A percentile compares a stretch with the other conserved stretches of the same genome.
phyloP scores from a whole-genome alignment of 64 coral and sea anemone species.

The Catalaphyllia jardinei region DNA sequence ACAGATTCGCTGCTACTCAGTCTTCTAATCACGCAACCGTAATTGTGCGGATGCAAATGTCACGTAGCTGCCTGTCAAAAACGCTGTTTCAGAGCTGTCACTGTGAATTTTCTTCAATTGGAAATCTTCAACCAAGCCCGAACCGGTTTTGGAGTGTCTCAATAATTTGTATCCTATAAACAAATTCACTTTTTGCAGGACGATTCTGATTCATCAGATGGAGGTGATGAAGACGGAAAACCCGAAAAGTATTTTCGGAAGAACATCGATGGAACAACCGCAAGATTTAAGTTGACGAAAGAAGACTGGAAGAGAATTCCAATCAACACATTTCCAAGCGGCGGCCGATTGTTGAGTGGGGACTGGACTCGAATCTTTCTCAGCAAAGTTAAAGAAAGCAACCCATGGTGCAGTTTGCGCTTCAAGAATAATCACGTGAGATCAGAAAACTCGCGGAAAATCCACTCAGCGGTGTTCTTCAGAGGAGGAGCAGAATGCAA shows the following conservation, averaged over 20 bases:
- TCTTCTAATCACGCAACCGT: too few species aligned
- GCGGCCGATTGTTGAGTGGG: constrained; percentile 35
- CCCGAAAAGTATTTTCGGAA: constrained; percentile 25
- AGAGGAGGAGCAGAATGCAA: constrained; percentile 44
- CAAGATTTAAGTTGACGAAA: constrained; percentile 20
- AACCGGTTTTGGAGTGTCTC: too few species aligned
- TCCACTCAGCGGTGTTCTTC: constrained; percentile 52
- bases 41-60: too few species aligned
- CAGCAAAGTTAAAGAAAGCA: constrained; percentile 37
- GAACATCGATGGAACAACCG: constrained; percentile 19
- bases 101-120: neutral
- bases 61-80: too few species aligned
- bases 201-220: constrained; percentile 40
- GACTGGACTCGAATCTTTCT: constrained; percentile 44
- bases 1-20: too few species aligned
- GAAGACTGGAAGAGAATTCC: constrained; percentile 45
- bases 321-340: constrained; percentile 43
- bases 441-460: constrained; percentile 48
- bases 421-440: constrained; percentile 50
- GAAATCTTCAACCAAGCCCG: too few species aligned
- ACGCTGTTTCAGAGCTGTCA: neutral
- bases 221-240: constrained; percentile 17
- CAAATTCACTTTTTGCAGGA: neutral
- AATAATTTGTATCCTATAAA: too few species aligned
- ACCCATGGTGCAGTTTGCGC: constrained; percentile 52